A percentile compares a stretch with the other conserved stretches of the same genome.
Conservation (phyloP, 2,113 vertebrate species). For the Lethenteron reissneri region DNA sequence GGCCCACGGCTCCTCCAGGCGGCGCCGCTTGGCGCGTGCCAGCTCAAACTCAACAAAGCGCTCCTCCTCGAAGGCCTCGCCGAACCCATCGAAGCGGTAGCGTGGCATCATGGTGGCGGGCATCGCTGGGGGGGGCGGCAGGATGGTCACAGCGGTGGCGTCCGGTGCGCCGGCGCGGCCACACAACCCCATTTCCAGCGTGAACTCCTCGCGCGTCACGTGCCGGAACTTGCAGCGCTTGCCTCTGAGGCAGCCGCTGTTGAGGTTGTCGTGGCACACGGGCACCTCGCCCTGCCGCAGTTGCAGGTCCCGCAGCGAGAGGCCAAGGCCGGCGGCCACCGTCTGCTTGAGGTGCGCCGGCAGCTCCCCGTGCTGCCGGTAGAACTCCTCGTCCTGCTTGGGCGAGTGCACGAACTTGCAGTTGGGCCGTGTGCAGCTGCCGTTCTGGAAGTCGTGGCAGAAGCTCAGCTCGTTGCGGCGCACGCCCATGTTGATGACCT, state of each 20-base stretch:
- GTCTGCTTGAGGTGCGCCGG: slow-evolving; percentile 62
- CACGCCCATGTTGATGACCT: slow-evolving; percentile 71
- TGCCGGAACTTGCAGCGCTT: slow-evolving; percentile 89
- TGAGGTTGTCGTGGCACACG: slow-evolving; percentile 78
- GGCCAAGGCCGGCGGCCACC: slow-evolving; percentile 55
- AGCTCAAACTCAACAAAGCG: neutral
- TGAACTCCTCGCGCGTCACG: slow-evolving; percentile 23
- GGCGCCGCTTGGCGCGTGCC: neutral
- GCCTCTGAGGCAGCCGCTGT: slow-evolving; percentile 75
- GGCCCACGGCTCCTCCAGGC: slow-evolving; percentile 29
- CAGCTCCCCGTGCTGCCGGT: slow-evolving; percentile 75
- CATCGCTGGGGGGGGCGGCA: slow-evolving; percentile 3
- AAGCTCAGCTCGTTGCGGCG: slow-evolving; percentile 95
- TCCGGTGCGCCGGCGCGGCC: neutral
- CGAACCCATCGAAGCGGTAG: neutral
- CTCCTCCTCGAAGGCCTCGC: slow-evolving; percentile 3
- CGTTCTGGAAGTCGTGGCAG: slow-evolving; percentile 93
- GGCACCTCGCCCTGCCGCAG: slow-evolving; percentile 76
- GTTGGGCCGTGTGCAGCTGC: slow-evolving; percentile 66
- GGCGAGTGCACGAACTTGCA: slow-evolving; percentile 87
- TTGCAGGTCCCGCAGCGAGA: slow-evolving; percentile 57
- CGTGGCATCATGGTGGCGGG: slow-evolving; percentile 1
- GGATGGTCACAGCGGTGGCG: neutral
- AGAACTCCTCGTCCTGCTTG: slow-evolving; percentile 86
- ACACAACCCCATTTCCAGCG: neutral